These are phyloP conservation scores for Rhinatrema bivittatum DNA, from an alignment of 2,797 vertebrate species.

Conservation along the genomic window DNA sequence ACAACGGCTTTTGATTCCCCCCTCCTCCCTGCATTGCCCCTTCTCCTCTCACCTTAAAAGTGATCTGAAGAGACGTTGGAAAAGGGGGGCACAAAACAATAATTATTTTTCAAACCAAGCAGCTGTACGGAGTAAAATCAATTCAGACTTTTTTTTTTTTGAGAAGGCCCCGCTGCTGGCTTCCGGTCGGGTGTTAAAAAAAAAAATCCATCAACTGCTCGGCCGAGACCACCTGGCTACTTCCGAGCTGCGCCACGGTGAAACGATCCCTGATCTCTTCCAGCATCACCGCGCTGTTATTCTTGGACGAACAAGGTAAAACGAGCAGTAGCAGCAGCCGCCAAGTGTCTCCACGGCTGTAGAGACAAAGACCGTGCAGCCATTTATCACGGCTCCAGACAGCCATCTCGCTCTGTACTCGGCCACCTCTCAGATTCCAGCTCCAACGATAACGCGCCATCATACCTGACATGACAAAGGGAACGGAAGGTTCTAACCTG, in stretches of 20 bases:
- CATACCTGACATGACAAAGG: constrained; percentile 99
- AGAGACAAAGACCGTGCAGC: constrained; percentile 85
- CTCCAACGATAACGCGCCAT: constrained; percentile 93
- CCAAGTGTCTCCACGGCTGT: constrained; percentile 77
- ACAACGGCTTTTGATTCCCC: neutral
- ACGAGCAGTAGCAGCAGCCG: constrained; percentile 93
- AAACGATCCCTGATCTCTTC: constrained; percentile 73
- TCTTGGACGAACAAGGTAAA: constrained; percentile 94
- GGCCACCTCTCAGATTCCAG: constrained; percentile 80
- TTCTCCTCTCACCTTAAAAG: constrained; percentile 51
- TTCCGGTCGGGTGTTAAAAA: constrained; percentile 63
- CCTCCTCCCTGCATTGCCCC: constrained; percentile 40
- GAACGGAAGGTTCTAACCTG: constrained; percentile 80
- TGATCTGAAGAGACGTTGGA: too few relatives aligned
- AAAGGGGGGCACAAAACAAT: too few relatives aligned
- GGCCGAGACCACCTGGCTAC: constrained; percentile 83
- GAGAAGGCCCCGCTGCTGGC: too few relatives aligned
- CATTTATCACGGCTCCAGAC: constrained; percentile 92
- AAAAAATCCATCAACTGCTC: constrained; percentile 58
- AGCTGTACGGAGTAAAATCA: too few relatives aligned
- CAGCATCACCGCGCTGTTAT: constrained; percentile 87
- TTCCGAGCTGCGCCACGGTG: constrained; percentile 73
- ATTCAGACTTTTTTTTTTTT: too few relatives aligned
- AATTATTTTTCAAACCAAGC: too few relatives aligned
- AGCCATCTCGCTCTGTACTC: constrained; percentile 71